Conservation (phyloP, 2,888 invertebrate species). For the Sinopyrophorus schimmeli region DNA sequence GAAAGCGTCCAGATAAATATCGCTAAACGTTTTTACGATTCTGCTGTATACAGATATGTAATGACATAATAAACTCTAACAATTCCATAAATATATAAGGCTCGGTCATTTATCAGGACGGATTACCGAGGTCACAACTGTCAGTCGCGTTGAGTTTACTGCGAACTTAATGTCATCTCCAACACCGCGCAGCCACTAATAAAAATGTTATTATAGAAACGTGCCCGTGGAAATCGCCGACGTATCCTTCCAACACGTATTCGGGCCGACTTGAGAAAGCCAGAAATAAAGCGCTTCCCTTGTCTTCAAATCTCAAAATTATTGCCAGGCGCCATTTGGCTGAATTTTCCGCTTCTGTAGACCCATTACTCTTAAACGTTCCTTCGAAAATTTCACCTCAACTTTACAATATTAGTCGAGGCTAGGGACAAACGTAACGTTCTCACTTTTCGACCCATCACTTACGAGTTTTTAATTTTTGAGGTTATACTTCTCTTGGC, state of each 20-base stretch:
- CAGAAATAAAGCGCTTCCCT: slow-evolving; percentile 32
- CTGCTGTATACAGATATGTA: slow-evolving; percentile 29
- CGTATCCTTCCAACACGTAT: slow-evolving; percentile 28
- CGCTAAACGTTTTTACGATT: slow-evolving; percentile 27
- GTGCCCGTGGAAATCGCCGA: slow-evolving; percentile 43
- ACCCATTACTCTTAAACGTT: slow-evolving; percentile 23
- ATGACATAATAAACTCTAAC: slow-evolving; percentile 42
- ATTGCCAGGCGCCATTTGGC: slow-evolving; percentile 29
- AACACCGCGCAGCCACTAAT: slow-evolving; percentile 49
- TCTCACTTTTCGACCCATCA: too few species aligned
- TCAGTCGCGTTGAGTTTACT: slow-evolving; percentile 47
- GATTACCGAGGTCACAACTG: slow-evolving; percentile 46
- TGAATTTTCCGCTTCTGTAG: slow-evolving; percentile 20
- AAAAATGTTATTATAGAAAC: slow-evolving; percentile 54
- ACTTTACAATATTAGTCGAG: too few species aligned
- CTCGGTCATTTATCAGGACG: slow-evolving; percentile 46
- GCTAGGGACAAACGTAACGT: too few species aligned
- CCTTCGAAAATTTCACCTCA: slow-evolving; percentile 20
- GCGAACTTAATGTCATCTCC: slow-evolving; percentile 52
- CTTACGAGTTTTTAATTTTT: too few species aligned
- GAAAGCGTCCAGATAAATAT: slow-evolving; percentile 26
- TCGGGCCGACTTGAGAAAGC: slow-evolving; percentile 27
- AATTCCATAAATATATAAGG: slow-evolving; percentile 46
- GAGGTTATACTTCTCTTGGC: too few species aligned
- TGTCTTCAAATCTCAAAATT: slow-evolving; percentile 33